Base-by-base conservation (phyloP, 2,888 invertebrate genomes). In the Slavum lentiscoides region DNA sequence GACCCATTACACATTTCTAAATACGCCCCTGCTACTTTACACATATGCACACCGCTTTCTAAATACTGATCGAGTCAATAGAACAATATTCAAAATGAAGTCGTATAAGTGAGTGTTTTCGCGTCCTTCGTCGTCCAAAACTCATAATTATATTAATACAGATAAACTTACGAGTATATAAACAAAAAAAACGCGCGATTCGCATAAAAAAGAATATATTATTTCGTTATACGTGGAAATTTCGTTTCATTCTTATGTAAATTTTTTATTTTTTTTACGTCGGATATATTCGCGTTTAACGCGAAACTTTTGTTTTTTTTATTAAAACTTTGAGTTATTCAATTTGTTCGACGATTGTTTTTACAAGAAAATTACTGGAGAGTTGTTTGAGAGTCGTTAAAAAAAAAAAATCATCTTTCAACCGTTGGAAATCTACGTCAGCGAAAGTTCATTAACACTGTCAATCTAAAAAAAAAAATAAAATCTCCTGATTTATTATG, bases 281-380 rank as follows among this genome's bases (percentile, higher is more conserved):
- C 59, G 68, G 30, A 30, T 39, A 59, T 68, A 68, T 75, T 76
- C 59, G 59, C 68, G 43, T 75, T 67, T 13, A 59, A 17, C 67
- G 30, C 43, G 58, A 69, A 77, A 77, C 37, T 70, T 77, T 77
- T 62, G 62, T 49, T 61, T 77, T 70, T 69, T 30, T 30, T 77
- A 69, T 77, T 77, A 59, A 76, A 76, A 76, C 75, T 77, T 76
- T 30, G 69, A 62, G 77, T 77, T 70, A 77, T 77, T 77, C 68
- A 77, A 77, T 62, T 77, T 70, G 61, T 69, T 66, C 62, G 69
- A 55, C 77, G 62, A 80, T 80, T 80, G 80, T 69, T 62, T 77
- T 70, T 62, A 70, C 75, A 59, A 76, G 62, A 62, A 77, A 77
- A 70, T 77, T 70, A 77, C 77, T 55, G 69, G 9, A 53, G 62